Evolutionary conservation across 2,113 vertebrate genomes (phyloP), one percentile per base, ranked within the genome.

Genomic region (Psephotus haematonotus): DNA sequence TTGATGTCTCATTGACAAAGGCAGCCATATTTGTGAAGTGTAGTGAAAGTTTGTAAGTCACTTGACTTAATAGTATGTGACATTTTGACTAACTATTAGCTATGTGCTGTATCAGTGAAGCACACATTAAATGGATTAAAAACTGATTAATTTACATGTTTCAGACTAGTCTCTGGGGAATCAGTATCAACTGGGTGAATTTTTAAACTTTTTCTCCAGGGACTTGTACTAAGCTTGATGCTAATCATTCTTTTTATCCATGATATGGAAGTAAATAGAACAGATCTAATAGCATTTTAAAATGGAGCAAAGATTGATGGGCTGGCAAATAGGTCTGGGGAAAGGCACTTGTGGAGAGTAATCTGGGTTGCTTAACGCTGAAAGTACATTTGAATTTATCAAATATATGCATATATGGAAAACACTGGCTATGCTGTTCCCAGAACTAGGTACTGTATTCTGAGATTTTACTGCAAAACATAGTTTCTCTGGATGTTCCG

Each of bases 81-180:
- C 94, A 85, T 77, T 85, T 75, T 94, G 94, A 94, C 95, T 97
- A 94, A 96, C 95, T 95, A 94, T 95, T 95, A 94, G 94, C 83
- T 79, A 52, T 95, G 60, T 85, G 92, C 91, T 91, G 59, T 97
- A 96, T 96, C 95, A 92, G 93, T 69, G 85, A 85, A 90, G 87
- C 92, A 93, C 91, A 96, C 20, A 79, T 92, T 97, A 97, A 97
- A 93, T 96, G 93, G 96, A 94, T 97, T 97, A 94, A 91, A 87
- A 88, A 93, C 93, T 97, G 96, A 96, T 95, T 97, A 95, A 96
- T 96, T 96, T 94, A 91, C 84, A 88, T 59, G 0, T 94, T 91
- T 95, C 19, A 4, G 90, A 59, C 78, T 88, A 86, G 92, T 96
- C 95, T 59, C 70, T 31, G 15, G 82, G 86, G 93, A 90, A 94